phyloP scores from a whole-genome alignment of 2,888 invertebrate genomes.

The Scelioninae gen. 1 region DNA sequence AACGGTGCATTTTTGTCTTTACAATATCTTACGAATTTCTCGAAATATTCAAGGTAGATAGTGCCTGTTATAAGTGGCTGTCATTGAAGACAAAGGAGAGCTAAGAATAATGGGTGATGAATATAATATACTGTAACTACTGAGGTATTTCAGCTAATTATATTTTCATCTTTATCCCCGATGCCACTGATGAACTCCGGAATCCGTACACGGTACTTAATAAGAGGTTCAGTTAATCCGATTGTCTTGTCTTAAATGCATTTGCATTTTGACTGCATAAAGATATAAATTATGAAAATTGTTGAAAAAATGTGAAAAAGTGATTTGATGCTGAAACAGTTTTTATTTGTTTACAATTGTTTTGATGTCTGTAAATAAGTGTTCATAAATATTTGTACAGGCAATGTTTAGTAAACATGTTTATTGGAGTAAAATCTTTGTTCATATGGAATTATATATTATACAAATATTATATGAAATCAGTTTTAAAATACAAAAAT shows the following conservation, averaged over 20 bases:
- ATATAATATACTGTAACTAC: conserved; percentile 49
- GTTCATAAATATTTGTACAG: no score
- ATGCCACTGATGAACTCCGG: conserved; percentile 49
- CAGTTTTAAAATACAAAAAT: no score
- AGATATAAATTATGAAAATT: conserved; percentile 28
- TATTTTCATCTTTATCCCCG: conserved; percentile 51
- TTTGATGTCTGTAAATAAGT: no score
- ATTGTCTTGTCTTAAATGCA: conserved; percentile 54
- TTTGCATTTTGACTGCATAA: conserved; percentile 58
- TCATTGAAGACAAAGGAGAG: conserved; percentile 33
- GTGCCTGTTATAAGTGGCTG: conserved; percentile 29
- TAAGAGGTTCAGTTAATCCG: conserved; percentile 46
- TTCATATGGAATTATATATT: no score
- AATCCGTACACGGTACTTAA: conserved; percentile 49
- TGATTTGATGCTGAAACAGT: no score
- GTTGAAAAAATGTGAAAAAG: no score
- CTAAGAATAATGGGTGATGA: conserved; percentile 23
- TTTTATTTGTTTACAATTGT: no score
- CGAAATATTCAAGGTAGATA: conserved; percentile 23
- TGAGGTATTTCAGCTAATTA: conserved; percentile 51
- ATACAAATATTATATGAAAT: no score
- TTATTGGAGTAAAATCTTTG: no score
- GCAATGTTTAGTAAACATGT: no score
- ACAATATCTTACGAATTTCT: conserved; percentile 23
- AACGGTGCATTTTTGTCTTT: conserved; percentile 37